These are phyloP conservation scores for Scelioninae gen. 1 DNA, from an alignment of 2,888 invertebrate species.

Conservation along the genomic window DNA sequence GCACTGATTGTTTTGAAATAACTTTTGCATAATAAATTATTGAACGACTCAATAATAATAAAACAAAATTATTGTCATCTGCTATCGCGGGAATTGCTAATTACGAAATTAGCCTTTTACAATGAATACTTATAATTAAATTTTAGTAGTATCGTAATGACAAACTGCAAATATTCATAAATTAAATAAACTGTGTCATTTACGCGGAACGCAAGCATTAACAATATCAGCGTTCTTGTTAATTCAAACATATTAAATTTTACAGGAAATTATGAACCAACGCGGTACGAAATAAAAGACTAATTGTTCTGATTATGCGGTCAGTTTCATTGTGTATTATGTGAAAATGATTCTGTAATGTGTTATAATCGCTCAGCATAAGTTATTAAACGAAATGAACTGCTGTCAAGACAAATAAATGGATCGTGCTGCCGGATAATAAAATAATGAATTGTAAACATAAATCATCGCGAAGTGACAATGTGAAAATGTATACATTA, in stretches of 20 bases:
- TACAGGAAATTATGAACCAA: slow-evolving; percentile 41
- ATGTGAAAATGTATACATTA: slow-evolving; percentile 19
- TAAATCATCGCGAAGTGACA: slow-evolving; percentile 53
- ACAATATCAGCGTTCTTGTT: slow-evolving; percentile 46
- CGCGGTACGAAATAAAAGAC: slow-evolving; percentile 51
- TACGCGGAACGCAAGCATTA: slow-evolving; percentile 14
- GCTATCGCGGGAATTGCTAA: slow-evolving; percentile 8
- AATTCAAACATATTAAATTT: slow-evolving; percentile 61
- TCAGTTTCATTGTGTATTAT: slow-evolving; percentile 50
- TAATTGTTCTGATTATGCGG: slow-evolving; percentile 60
- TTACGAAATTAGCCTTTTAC: slow-evolving; percentile 39
- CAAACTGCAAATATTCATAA: slow-evolving; percentile 39
- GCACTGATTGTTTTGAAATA: too few relatives aligned
- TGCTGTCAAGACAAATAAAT: slow-evolving; percentile 63
- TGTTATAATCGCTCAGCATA: slow-evolving; percentile 56
- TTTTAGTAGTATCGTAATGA: slow-evolving; percentile 23
- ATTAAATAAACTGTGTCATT: slow-evolving; percentile 34
- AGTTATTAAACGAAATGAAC: slow-evolving; percentile 57
- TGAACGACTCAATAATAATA: too few relatives aligned
- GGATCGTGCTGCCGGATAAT: slow-evolving; percentile 56
- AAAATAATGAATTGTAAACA: slow-evolving; percentile 60
- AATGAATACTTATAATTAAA: slow-evolving; percentile 48
- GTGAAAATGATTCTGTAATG: slow-evolving; percentile 54
- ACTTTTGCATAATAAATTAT: too few relatives aligned
- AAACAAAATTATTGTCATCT: not conserved